A percentile compares a stretch with the other conserved stretches of the same genome.
phyloP scores from a whole-genome alignment of 2,797 vertebrate genomes.

The Acrossocheilus fasciatus region DNA sequence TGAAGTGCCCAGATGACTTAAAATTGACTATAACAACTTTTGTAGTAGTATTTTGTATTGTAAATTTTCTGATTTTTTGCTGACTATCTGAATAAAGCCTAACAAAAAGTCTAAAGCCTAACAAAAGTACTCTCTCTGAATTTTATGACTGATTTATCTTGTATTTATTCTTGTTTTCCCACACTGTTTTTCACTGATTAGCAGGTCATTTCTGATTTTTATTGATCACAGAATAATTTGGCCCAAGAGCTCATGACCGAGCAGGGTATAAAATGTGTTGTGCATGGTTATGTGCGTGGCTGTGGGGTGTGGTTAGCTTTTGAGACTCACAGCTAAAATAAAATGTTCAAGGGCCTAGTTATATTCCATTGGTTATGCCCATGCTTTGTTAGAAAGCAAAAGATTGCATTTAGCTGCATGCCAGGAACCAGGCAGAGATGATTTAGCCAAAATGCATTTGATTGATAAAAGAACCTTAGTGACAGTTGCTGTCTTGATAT shows the following conservation, averaged over 20 bases:
- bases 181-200: neutral
- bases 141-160: neutral
- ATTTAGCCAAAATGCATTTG: neutral
- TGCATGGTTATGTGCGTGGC: neutral
- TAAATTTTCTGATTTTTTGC: no score
- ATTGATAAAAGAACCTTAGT: conserved; percentile 15
- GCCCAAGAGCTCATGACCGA: neutral
- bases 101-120: no score
- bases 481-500: neutral
- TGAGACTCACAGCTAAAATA: conserved; percentile 21
- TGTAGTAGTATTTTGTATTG: no score
- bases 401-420: conserved; percentile 37
- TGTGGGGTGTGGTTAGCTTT: conserved; percentile 18
- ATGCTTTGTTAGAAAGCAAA: conserved; percentile 35
- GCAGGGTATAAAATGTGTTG: neutral
- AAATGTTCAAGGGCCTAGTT: conserved; percentile 16
- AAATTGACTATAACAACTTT: neutral
- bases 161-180: no score
- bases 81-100: neutral
- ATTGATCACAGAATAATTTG: conserved; percentile 20
- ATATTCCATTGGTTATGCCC: conserved; percentile 37
- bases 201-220: neutral
- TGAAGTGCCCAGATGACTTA: neutral
- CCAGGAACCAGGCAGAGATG: conserved; percentile 11
- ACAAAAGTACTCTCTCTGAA: neutral